Base-by-base conservation (phyloP, 1,140 invertebrate species). In the Drosophila navojoa region DNA sequence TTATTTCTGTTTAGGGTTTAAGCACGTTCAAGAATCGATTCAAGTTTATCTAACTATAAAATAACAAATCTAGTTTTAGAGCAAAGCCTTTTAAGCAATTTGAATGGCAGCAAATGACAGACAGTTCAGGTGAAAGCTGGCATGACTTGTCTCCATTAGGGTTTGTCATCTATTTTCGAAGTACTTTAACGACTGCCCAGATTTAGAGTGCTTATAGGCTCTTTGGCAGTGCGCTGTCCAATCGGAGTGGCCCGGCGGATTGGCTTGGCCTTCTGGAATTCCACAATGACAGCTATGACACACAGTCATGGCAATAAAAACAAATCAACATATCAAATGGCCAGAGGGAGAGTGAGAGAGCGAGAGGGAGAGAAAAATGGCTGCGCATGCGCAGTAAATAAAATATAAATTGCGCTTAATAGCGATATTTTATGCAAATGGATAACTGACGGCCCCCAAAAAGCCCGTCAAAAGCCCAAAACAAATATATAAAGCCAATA, bases 341-440 rank as follows among this genome's bases (percentile, higher is more conserved):
- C 32, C 9, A 61, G 32, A 35, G 9, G 11, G 10, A 29, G 11
- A 13, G n/a, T 49, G 38, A 4, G 35, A 10, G 35, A 11, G 35
- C 6, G 35, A 38, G 35, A 7, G 35, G 10, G 35, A 3, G 35
- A 38, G 10, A 0, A 87, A 86, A 87, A 87, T 87, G 82, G 82
- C 53, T 53, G 82, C 82, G 82, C 82, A 86, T 86, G 82, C 82
- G 82, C 82, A 69, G 59, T 54, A 81, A 81, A 86, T 81, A 73
- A 87, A 86, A 76, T 81, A 80, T 86, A 87, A 86, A 86, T 82
- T 81, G 62, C 64, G 84, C 69, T 79, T 86, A 87, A 86, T 79
- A 82, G 74, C 67, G 77, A 85, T 72, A 79, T 86, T 86, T 82
- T 87, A 86, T 86, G 82, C 82, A 87, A 86, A 86, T 87, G 47